A percentile compares a stretch with the other conserved stretches of the same genome.
These are phyloP conservation scores for Peromyscus nudipes DNA, from an alignment of 2,797 vertebrate genomes.

Conservation along the genomic window DNA sequence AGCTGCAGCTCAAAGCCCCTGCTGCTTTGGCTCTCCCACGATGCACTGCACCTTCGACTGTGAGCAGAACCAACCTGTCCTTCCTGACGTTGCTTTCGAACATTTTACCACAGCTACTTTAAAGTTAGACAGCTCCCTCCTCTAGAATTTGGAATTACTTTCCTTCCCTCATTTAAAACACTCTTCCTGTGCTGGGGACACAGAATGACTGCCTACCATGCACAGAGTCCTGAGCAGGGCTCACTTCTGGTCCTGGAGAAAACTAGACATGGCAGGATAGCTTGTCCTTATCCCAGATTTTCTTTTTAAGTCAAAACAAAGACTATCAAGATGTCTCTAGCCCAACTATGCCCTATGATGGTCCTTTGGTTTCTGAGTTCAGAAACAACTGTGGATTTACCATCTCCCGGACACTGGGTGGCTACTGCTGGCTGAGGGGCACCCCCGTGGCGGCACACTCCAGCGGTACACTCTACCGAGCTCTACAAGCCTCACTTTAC, in stretches of 20 bases:
- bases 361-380: not conserved
- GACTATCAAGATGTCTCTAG: not conserved
- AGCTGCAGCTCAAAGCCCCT: not conserved
- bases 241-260: not conserved
- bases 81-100: not conserved
- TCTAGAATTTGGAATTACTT: not conserved
- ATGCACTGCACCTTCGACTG: not conserved
- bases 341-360: not conserved
- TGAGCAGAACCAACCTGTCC: too few species aligned
- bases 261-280: not conserved
- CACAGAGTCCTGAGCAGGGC: too few species aligned
- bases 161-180: not conserved
- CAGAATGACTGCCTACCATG: not conserved
- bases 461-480: not conserved
- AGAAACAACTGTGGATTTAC: not conserved
- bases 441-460: too few species aligned
- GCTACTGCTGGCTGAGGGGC: not conserved
- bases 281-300: not conserved
- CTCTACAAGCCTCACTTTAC: not conserved
- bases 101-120: not conserved
- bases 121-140: constrained; percentile 19
- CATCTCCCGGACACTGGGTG: not conserved
- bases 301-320: constrained; percentile 15
- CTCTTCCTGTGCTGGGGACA: not conserved
- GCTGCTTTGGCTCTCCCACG: not conserved